phyloP scores from a whole-genome alignment of 64 coral and sea anemone species.

The Montipora foliosa region DNA sequence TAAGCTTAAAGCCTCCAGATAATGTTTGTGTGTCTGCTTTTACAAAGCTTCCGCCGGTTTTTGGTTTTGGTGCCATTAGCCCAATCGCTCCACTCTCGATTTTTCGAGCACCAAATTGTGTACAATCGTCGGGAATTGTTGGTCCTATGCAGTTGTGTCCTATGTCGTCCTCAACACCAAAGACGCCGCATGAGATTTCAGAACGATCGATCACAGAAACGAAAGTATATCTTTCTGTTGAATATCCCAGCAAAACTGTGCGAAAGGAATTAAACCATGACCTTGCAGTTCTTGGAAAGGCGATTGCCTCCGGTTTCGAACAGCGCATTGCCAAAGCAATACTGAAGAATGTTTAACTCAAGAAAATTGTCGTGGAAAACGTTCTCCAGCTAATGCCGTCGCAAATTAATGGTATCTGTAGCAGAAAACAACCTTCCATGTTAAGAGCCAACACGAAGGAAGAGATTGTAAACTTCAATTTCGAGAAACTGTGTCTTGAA shows the following conservation, averaged over 20 bases:
- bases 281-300: neutral
- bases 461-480: too few relatives aligned
- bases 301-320: too few relatives aligned
- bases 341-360: too few relatives aligned
- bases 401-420: too few relatives aligned
- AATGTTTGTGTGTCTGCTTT: conserved; percentile 1
- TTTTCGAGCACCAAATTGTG: neutral
- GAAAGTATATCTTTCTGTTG: neutral
- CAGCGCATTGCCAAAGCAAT: too few relatives aligned
- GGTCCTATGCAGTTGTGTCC: neutral
- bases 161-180: neutral
- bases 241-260: neutral
- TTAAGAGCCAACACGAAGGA: too few relatives aligned
- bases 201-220: neutral
- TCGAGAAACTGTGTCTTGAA: too few relatives aligned
- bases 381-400: too few relatives aligned
- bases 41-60: neutral
- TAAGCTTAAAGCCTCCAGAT: neutral
- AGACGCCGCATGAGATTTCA: neutral
- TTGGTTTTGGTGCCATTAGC: neutral
- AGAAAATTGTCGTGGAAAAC: too few relatives aligned
- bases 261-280: neutral
- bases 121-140: conserved; percentile 2
- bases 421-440: too few relatives aligned
- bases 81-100: neutral